phyloP scores from a whole-genome alignment of 2,113 vertebrate genomes.

The Scatophagus argus region DNA sequence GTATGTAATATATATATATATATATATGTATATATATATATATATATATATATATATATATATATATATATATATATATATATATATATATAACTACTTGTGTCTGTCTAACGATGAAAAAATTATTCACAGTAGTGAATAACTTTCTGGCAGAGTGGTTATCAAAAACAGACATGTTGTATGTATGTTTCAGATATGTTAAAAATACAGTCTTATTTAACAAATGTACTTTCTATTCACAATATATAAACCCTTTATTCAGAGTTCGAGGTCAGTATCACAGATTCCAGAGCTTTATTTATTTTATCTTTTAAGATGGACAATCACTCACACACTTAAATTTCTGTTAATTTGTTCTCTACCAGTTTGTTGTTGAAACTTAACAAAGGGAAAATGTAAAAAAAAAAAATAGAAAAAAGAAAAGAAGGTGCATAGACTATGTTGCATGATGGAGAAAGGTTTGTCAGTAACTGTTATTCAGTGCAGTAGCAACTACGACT shows the following conservation, averaged over 20 bases:
- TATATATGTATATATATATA: too few relatives aligned
- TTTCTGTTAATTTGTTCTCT: background rate
- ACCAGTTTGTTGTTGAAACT: too few relatives aligned
- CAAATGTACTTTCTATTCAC: background rate
- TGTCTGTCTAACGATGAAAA: too few relatives aligned
- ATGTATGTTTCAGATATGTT: too few relatives aligned
- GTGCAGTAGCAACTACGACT: background rate
- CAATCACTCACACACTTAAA: background rate
- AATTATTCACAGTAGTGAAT: too few relatives aligned
- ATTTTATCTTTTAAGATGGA: background rate
- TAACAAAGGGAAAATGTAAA: too few relatives aligned
- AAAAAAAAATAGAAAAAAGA: too few relatives aligned
- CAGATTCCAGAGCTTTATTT: background rate
- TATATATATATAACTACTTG: too few relatives aligned
- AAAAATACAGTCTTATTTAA: conserved; percentile 10
- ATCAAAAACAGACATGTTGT: background rate
- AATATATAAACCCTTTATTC: conserved; percentile 8
- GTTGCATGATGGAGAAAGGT: background rate
- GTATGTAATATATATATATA: too few relatives aligned
- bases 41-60: too few relatives aligned
- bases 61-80: too few relatives aligned
- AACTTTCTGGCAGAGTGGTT: too few relatives aligned
- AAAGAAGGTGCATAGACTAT: background rate
- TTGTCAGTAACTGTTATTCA: background rate
- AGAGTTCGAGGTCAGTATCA: background rate